Conservation (phyloP, 2,888 invertebrate genomes). For the Nymphalis polychloros region DNA sequence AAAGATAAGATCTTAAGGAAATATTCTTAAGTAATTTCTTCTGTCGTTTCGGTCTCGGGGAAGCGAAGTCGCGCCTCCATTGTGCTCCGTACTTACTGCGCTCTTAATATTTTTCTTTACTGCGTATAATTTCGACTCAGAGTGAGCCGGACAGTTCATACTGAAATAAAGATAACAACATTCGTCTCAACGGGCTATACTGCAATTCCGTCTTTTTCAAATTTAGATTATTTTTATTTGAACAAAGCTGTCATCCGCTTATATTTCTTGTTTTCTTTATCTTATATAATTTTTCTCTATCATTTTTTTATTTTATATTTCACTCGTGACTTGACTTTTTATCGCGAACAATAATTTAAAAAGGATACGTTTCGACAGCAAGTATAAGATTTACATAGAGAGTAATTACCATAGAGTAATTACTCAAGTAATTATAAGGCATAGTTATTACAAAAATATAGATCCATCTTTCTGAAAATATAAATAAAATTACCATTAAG, state of each 20-base stretch:
- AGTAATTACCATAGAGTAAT: too few species aligned
- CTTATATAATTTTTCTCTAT: neutral
- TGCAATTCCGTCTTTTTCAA: conserved; percentile 18
- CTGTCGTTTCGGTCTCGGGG: conserved; percentile 50
- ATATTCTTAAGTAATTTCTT: conserved; percentile 60
- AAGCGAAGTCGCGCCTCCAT: conserved; percentile 40
- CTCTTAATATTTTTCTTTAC: conserved; percentile 43
- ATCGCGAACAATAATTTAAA: neutral
- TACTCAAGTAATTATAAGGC: too few species aligned
- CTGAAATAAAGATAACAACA: conserved; percentile 36
- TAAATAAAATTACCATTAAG: too few species aligned
- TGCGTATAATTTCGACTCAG: conserved; percentile 41
- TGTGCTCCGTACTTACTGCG: conserved; percentile 45
- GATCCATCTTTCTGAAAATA: too few species aligned
- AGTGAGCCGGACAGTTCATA: conserved; percentile 26
- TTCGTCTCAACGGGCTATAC: conserved; percentile 19
- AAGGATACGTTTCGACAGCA: too few species aligned
- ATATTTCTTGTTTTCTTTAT: neutral
- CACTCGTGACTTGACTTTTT: neutral
- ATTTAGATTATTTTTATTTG: conserved; percentile 8
- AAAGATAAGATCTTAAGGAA: conserved; percentile 44
- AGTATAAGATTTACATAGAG: too few species aligned
- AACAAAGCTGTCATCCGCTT: conserved; percentile 1
- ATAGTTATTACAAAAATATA: too few species aligned
- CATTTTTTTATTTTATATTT: neutral